Evolutionary conservation across 1,140 invertebrate species (phyloP), one percentile per base, ranked within the genome.

Genomic region (Antheraea mylitta): DNA sequence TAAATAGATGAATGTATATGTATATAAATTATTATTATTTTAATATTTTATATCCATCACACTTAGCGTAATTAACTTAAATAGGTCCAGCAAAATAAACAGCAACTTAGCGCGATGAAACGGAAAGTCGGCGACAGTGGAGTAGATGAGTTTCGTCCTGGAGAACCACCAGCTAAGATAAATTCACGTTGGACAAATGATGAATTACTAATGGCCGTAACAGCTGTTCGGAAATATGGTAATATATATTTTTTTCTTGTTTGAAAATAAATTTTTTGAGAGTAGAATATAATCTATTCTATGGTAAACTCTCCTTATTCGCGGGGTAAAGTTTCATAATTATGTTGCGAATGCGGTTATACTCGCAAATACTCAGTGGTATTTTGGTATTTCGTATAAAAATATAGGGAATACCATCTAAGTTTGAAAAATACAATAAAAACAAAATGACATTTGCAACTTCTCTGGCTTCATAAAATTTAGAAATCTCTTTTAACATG

Each of bases 81-180:
- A 89, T 65, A 99, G 98, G 97, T 99, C 70, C 98, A 99, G 91
- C 96, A 96, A 75, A 98, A 99, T 85, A 99, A 99, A 84, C 98
- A 99, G 88, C 95, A 96, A 78, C 95, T 99, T 64, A 97, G 97
- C 83, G 94, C 97, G 66, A 92, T 98, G 78, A 97, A 98, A 89
- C 93, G 95, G 66, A 95, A 96, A 91, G 95, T 96, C 67, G 88
- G 90, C 1, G 91, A 91, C 38, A 53, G 76, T 0, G 87, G 87
- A 0, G 95, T 98, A 62, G 96, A 97, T 73, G 95, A 96, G 58
- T 92, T 96, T 61, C 93, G 96, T 78, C 95, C 96, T 30, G 93
- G 94, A 0, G 95, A 95, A 76, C 94, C 95, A 0, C 93, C 94
- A 0, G 95, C 94, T 70, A 95, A 96, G 76, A 96, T 98, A 58